These are phyloP conservation scores for Pseudochirops cupreus DNA, from an alignment of 2,797 vertebrate species.

Conservation along the genomic window DNA sequence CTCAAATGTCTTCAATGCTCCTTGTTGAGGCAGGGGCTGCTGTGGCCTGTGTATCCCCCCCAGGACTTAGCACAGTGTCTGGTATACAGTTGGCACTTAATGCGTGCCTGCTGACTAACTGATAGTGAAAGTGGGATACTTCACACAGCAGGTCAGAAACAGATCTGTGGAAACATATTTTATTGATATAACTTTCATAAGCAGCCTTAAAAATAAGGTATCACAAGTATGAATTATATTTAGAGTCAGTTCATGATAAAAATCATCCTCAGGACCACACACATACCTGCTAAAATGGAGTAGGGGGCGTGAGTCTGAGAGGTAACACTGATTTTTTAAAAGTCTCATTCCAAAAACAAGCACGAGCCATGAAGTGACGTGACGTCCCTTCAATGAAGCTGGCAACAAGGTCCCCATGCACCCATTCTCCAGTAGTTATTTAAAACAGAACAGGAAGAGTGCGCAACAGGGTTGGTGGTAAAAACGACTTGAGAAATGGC, in stretches of 20 bases:
- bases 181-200: not conserved
- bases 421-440: not conserved
- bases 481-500: not conserved
- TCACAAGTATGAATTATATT: not conserved
- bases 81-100: not conserved
- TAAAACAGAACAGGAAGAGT: not conserved
- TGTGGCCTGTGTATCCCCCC: not conserved
- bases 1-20: not conserved
- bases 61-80: not conserved
- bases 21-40: not conserved
- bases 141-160: not conserved
- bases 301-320: not conserved
- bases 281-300: not conserved
- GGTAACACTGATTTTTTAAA: not conserved
- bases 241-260: not conserved
- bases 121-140: not conserved
- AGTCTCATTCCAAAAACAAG: not conserved
- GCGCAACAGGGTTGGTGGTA: not conserved
- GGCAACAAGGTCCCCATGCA: not conserved
- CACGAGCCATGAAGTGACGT: not conserved
- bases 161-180: not conserved
- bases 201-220: not conserved
- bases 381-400: not conserved
- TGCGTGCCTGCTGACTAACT: not conserved
- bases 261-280: not conserved